Evolutionary conservation across 2,888 invertebrate species (phyloP), one percentile per base, ranked within the genome.

Genomic region (Thera britannica): DNA sequence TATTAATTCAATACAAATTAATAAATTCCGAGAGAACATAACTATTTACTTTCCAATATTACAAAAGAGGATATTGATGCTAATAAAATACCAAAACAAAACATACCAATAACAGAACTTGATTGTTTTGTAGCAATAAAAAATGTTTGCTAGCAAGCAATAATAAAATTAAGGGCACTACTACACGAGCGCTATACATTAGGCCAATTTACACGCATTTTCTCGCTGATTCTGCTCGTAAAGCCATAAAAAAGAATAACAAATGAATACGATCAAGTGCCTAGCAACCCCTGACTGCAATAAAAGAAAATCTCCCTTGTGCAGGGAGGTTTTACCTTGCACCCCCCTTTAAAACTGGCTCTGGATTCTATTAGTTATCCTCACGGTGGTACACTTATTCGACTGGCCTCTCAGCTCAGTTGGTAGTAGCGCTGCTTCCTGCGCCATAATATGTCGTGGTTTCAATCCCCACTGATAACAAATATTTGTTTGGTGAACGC

Each of bases 261-360:
- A 70, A 70, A 66, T 66, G 69, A 61, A 66, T 60, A 55, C 69
- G 66, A 70, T 66, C 69, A 66, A 66, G 52, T 63, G 57, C 46
- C 44, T 63, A 9, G 57, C 57, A 48, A 49, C 62, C 59, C 52
- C 62, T 49, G 23, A 44, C 59, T 70, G 69, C 63, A 70, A 70
- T 69, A 69, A 65, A 65, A 57, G 58, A 57, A 49, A 58, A 62
- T 23, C 59, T 49, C 41, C 55, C 60, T 62, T 52, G 44, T 62
- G 48, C 68, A 64, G 63, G 54, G 59, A 52, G 58, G 57, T 44
- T 60, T 46, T 46, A 51, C 58, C 59, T 52, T 70, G 65, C 56
- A 63, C 55, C 69, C 67, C 23, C 62, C 60, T 60, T 44, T 63
- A 63, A 9, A 41, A 2, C 36, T 4, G 56, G 69, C 62, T 38